Base-by-base conservation (phyloP, 2,888 invertebrate genomes). In the Temnothorax unifasciatus region DNA sequence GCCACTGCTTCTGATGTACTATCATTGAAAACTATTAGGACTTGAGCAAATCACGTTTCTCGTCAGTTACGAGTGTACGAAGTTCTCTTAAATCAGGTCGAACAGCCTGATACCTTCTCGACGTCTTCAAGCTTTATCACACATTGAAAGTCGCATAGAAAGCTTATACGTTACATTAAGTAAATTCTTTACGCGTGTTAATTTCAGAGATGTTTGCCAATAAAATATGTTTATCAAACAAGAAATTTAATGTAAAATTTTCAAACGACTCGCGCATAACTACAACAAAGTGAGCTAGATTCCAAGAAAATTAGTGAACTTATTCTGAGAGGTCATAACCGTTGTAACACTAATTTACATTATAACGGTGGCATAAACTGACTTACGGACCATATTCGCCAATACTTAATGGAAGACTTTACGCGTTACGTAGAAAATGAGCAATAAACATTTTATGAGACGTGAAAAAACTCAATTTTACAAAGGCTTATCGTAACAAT, bases 1-100 rank as follows among this genome's bases (percentile, higher is more conserved):
- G n/a, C 54, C 29, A 50, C 6, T 75, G 52, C 38, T 50, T 50
- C 25, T 52, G 61, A 82, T 63, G 52, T 64, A 44, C 52, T 63
- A 52, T 82, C 79, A 64, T 71, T 71, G 79, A 81, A 59, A 59
- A 81, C 71, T 79, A 47, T 71, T 71, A 38, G 59, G 9, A 59
- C 47, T 59, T 38, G 59, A 47, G 38, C 47, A 71, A 68, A 69
- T 79, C 71, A 79, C 69, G 47, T 79, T 57, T 47, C 71, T 81
- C 79, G 47, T 69, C 38, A 47, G 59, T 50, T 50, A 21, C 54
- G 11, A 54, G 54, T 71, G 54, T 13, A 50, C 18, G 47, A 79
- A 15, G 13, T 8, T 18, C 69, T 59, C 34, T 44, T 69, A 69
- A 79, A 71, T 57, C 47, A 68, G 57, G 71, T 79, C 44, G 59